Base-by-base conservation (phyloP, 2,888 invertebrate species). In the Gerris lacustris region DNA sequence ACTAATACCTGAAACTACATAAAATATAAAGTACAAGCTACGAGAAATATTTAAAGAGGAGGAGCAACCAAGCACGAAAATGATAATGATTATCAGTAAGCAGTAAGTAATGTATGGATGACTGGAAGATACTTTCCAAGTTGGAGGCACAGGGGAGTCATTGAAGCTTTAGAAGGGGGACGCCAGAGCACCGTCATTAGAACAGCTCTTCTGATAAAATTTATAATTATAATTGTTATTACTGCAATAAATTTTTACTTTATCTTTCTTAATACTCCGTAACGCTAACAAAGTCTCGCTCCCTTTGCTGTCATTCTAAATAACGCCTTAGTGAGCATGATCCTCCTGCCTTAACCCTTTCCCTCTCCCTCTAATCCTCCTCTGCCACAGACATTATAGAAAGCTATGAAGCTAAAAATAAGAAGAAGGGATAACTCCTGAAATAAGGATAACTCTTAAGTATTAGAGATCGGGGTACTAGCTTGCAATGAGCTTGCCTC, bases 181-280 rank as follows among this genome's bases (percentile, higher is more conserved):
- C 55, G 31, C 31, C 15, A 15, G 15, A 15, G 15, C 55, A 15
- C 15, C 55, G 55, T 55, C 55, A 55, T 55, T 55, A 55, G 55
- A 55, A 55, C 9, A 15, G 55, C 55, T 55, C 55, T 55, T 55
- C 55, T 55, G 55, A 55, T 55, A 55, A 55, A 55, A 55, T 55
- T 55, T 55, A 55, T 55, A 55, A 55, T 55, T 55, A 55, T 55
- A 55, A 55, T 55, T 55, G 55, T 55, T 55, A 55, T 55, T 55
- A 55, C 55, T 11, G 11, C 15, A 55, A 55, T 55, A 55, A 55
- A 55, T 55, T 55, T 55, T 55, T 55, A 55, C 55, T 55, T 55
- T 55, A 55, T 55, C 55, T 55, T 55, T 55, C 55, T 55, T 55
- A 55, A 55, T 55, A 55, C 55, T 55, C 55, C 11, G 55, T 55